These are phyloP conservation scores for Indicator indicator DNA, from an alignment of 2,113 vertebrate species.

Conservation along the genomic window DNA sequence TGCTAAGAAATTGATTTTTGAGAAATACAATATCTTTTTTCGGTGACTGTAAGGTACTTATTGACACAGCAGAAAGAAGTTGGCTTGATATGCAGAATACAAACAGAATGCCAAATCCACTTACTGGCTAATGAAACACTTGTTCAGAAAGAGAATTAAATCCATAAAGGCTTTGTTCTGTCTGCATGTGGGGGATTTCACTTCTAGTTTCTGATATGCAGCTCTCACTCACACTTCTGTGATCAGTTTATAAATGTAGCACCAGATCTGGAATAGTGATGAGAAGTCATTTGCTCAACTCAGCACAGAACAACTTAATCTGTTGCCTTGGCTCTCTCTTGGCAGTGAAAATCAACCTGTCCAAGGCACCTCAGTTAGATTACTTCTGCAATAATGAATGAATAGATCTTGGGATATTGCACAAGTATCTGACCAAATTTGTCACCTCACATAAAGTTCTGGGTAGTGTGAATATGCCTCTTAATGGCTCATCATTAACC, in stretches of 20 bases:
- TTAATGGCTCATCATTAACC: neutral
- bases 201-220: neutral
- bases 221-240: neutral
- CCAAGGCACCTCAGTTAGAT: neutral
- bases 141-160: neutral
- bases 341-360: neutral
- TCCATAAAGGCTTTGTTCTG: neutral
- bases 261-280: neutral
- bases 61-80: neutral
- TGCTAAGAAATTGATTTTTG: constrained; percentile 16
- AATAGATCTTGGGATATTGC: neutral
- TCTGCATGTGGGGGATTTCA: neutral
- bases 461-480: neutral
- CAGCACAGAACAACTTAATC: neutral
- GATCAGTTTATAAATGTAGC: neutral
- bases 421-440: neutral
- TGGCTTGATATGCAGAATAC: neutral
- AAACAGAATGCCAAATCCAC: neutral
- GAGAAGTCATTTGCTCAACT: neutral
- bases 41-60: neutral
- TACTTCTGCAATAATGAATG: neutral
- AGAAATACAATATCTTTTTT: neutral
- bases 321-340: neutral
- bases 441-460: neutral
- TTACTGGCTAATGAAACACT: constrained; percentile 2